These are phyloP conservation scores for Choreutis nemorana DNA, from an alignment of 2,888 invertebrate species.

Conservation along the genomic window DNA sequence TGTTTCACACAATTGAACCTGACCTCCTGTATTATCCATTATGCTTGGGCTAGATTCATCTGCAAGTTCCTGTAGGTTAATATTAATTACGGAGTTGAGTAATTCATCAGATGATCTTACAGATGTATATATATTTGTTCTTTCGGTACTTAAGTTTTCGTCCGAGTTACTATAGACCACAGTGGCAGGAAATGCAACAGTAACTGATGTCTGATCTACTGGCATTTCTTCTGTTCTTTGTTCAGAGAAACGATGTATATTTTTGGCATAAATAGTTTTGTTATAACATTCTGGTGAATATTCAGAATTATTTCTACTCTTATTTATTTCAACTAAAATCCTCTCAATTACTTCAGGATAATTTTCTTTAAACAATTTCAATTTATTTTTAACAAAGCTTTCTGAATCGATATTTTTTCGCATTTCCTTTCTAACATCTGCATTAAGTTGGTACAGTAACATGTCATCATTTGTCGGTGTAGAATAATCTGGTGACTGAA, in stretches of 20 bases:
- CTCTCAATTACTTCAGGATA: slow-evolving; percentile 29
- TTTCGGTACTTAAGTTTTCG: slow-evolving; percentile 1
- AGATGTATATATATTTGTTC: slow-evolving; percentile 12
- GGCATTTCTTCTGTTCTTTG: background rate
- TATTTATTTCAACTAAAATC: slow-evolving; percentile 20
- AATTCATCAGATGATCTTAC: slow-evolving; percentile 27
- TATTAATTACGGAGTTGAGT: slow-evolving; percentile 23
- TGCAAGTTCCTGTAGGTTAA: slow-evolving; percentile 1
- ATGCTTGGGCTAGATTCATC: slow-evolving; percentile 1
- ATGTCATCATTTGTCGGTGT: slow-evolving; percentile 24
- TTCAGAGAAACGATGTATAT: slow-evolving; percentile 5
- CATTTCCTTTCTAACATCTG: slow-evolving; percentile 30
- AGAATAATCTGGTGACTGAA: slow-evolving; percentile 30
- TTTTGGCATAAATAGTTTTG: slow-evolving; percentile 2
- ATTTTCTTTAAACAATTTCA: slow-evolving; percentile 34
- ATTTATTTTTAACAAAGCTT: slow-evolving; percentile 16
- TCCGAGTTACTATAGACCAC: slow-evolving; percentile 4
- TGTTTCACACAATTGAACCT: slow-evolving; percentile 10
- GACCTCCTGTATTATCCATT: background rate
- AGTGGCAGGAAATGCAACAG: no score
- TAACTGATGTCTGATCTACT: background rate
- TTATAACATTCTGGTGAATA: background rate
- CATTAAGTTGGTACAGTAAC: slow-evolving; percentile 37
- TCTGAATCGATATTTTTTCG: slow-evolving; percentile 25
- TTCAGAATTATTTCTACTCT: slow-evolving; percentile 10